Evolutionary conservation across 1,140 invertebrate genomes (phyloP), one percentile per base, ranked within the genome.

Genomic region (Neomicropteryx cornuta): DNA sequence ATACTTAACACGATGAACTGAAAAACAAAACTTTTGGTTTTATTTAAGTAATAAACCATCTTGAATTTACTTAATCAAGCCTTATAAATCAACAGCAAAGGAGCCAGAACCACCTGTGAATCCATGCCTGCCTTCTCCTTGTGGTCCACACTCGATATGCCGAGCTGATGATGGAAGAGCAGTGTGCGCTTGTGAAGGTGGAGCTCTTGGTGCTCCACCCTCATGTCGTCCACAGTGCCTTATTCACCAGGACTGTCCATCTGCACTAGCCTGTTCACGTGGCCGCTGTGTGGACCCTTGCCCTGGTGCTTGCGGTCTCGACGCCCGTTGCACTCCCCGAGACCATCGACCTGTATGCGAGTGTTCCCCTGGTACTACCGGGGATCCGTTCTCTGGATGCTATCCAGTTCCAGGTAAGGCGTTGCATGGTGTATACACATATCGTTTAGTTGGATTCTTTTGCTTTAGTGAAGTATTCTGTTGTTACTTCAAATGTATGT

Each of bases 201-300:
- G 80, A 16, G 88, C 87, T 70, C 76, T 87, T 17, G 87, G 87
- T n/a, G 81, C 82, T 3, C 83, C 85, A 24, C 83, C 83, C 2
- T 72, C 79, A 35, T 86, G 83, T 43, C 73, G 83, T 31, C 82
- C 81, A 2, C 80, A 86, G 55, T 87, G 83, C 53, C 62, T 80
- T 4, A 85, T 85, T 36, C 75, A 85, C 50, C 75, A 85, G 56
- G 85, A 89, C 44, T 89, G 86, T 50, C 77, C 83, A 2, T 72
- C 74, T 20, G 73, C 82, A 42, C 67, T 86, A 1, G 79, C 84
- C n/a, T 91, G 86, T 51, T 65, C 83, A 17, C 74, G 75, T 36
- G 77, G 81, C 41, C 77, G 75, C 40, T 90, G 87, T 53, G 68
- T 76, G 39, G 81, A 89, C 66, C 84, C 85, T 3, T 90, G 87